Conservation (phyloP, 2,113 vertebrate species). For the Abramis brama region DNA sequence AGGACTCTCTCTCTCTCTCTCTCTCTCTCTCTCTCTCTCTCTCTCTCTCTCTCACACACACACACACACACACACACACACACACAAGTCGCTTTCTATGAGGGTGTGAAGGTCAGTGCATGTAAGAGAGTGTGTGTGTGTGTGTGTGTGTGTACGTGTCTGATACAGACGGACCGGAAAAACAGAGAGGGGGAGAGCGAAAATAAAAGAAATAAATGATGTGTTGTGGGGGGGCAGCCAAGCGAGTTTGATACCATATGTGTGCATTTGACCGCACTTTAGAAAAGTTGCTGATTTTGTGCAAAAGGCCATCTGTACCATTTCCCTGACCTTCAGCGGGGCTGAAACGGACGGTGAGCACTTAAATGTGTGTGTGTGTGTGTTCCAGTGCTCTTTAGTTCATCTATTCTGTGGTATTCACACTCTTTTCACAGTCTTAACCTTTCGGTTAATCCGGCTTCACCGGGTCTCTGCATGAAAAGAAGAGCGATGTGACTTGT, state of each 20-base stretch:
- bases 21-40: not conserved
- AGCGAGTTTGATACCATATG: conserved; percentile 60
- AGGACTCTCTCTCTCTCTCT: not conserved
- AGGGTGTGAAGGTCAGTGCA: conserved; percentile 38
- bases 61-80: not conserved
- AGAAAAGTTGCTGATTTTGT: conserved; percentile 74
- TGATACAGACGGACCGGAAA: not conserved
- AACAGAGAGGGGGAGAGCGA: conserved; percentile 25
- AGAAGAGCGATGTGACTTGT: not conserved
- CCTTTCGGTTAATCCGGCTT: not conserved
- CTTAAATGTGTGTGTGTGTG: conserved; percentile 9
- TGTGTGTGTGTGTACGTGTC: not conserved
- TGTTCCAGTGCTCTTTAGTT: not conserved
- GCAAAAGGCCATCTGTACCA: conserved; percentile 72
- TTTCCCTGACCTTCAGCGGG: conserved; percentile 70
- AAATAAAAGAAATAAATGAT: conserved; percentile 42
- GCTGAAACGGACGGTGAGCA: conserved; percentile 57
- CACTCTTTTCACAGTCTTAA: conserved; percentile 20
- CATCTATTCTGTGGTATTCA: conserved; percentile 15
- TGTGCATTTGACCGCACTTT: conserved; percentile 65
- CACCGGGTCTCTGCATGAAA: not conserved
- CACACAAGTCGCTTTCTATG: conserved; percentile 9
- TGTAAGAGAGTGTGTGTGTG: conserved; percentile 2
- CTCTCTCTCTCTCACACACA: no score
- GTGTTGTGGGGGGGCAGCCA: conserved; percentile 41